These are phyloP conservation scores for Onychomys arenicola DNA, from an alignment of 2,797 vertebrate genomes.

Conservation along the genomic window DNA sequence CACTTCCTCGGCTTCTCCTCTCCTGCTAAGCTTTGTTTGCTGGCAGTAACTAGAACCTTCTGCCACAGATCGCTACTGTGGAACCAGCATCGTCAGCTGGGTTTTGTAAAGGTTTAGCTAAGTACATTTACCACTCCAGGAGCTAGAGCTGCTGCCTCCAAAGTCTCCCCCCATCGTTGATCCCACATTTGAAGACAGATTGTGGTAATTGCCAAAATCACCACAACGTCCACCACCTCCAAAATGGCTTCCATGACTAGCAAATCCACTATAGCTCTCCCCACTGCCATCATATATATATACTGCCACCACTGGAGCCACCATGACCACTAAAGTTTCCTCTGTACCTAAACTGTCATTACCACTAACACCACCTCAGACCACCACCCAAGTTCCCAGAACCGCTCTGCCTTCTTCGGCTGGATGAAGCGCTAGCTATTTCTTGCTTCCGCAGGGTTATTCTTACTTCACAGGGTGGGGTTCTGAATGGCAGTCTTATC, in stretches of 20 bases:
- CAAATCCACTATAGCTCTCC: not conserved
- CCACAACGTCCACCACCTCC: not conserved
- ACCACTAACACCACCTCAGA: not conserved
- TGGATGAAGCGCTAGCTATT: slow-evolving; percentile 89
- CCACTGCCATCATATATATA: too few relatives aligned
- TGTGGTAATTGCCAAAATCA: not conserved
- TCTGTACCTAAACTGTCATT: not conserved
- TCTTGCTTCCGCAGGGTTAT: slow-evolving; percentile 93
- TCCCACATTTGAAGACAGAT: not conserved
- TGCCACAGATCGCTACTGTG: not conserved
- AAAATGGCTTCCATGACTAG: not conserved
- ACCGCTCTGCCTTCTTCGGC: slow-evolving; percentile 86
- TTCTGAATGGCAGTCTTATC: not conserved
- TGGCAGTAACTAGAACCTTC: slow-evolving; percentile 79
- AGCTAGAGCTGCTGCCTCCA: not conserved
- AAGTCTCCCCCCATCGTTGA: too few relatives aligned
- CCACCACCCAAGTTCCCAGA: not conserved
- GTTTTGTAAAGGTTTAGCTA: not conserved
- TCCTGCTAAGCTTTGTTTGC: slow-evolving; percentile 96
- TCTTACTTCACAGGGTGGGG: slow-evolving; percentile 88
- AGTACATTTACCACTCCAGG: not conserved
- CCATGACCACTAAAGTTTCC: not conserved
- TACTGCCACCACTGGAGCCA: not conserved
- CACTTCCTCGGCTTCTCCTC: slow-evolving; percentile 94
- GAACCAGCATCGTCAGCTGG: not conserved